Conservation (phyloP, 2,113 vertebrate genomes). For the Galemys pyrenaicus region DNA sequence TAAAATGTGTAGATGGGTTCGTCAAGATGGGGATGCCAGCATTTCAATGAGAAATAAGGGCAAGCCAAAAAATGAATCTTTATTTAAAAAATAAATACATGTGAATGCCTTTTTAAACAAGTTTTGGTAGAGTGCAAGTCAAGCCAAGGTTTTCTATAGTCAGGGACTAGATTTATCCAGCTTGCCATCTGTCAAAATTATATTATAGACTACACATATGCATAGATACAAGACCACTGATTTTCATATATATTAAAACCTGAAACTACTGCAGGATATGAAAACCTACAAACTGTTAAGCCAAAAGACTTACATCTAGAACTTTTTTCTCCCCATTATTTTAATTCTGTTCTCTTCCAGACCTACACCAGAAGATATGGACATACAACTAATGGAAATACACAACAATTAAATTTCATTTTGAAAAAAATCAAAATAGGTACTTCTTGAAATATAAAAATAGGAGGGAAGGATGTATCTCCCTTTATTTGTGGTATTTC, state of each 20-base stretch:
- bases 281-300: slow-evolving; percentile 87
- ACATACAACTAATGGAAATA: neutral
- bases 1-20: slow-evolving; percentile 78
- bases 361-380: neutral
- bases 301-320: slow-evolving; percentile 87
- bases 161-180: slow-evolving; percentile 86
- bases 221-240: slow-evolving; percentile 92
- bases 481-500: neutral
- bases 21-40: slow-evolving; percentile 79
- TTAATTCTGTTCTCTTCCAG: slow-evolving; percentile 79
- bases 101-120: slow-evolving; percentile 86
- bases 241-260: slow-evolving; percentile 99
- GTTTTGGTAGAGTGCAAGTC: slow-evolving; percentile 84
- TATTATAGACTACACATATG: slow-evolving; percentile 92
- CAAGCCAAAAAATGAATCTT: slow-evolving; percentile 77
- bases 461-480: accelerated
- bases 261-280: slow-evolving; percentile 90
- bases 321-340: slow-evolving; percentile 80
- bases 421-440: neutral
- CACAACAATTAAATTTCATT: neutral
- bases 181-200: slow-evolving; percentile 90
- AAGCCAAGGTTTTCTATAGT: slow-evolving; percentile 87
- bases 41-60: slow-evolving; percentile 82
- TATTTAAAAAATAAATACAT: slow-evolving; percentile 85
- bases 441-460: neutral